Evolutionary conservation across 2,888 invertebrate genomes (phyloP).

Genomic region (Oscheius sp.): DNA sequence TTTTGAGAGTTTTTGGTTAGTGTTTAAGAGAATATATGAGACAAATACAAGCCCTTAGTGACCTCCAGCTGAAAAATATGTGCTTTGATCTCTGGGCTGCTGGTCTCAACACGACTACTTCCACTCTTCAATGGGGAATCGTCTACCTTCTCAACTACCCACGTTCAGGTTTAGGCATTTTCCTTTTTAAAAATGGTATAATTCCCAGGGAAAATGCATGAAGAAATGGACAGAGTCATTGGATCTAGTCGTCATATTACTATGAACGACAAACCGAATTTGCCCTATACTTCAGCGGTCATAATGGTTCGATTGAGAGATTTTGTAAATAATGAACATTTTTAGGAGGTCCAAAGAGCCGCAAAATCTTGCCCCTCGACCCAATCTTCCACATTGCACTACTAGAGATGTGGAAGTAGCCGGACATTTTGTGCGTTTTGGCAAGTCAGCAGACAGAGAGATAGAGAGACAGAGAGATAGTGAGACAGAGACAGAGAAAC

Average conservation of each 20-base stretch:
- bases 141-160: conserved; percentile 46
- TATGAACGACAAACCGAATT: conserved; percentile 47
- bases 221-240: conserved; percentile 51
- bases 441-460: no score
- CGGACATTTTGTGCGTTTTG: conserved; percentile 31
- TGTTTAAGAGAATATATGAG: background rate
- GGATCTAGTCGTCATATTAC: conserved; percentile 50
- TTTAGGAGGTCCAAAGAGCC: conserved; percentile 47
- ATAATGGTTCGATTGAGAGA: conserved; percentile 41
- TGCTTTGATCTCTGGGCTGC: conserved; percentile 61
- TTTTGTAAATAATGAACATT: background rate
- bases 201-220: conserved; percentile 49
- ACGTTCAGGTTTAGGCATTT: conserved; percentile 32
- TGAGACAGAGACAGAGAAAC: no score
- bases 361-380: conserved; percentile 47
- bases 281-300: conserved; percentile 54
- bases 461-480: no score
- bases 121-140: conserved; percentile 49
- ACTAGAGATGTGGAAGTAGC: conserved; percentile 41
- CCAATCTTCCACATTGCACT: conserved; percentile 45
- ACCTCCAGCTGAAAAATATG: conserved; percentile 42
- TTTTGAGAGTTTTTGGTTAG: conserved; percentile 39
- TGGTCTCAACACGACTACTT: conserved; percentile 58
- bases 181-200: background rate
- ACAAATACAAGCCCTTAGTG: background rate